Evolutionary conservation across 1,140 invertebrate genomes (phyloP).

Genomic region (Drosophila melanica): DNA sequence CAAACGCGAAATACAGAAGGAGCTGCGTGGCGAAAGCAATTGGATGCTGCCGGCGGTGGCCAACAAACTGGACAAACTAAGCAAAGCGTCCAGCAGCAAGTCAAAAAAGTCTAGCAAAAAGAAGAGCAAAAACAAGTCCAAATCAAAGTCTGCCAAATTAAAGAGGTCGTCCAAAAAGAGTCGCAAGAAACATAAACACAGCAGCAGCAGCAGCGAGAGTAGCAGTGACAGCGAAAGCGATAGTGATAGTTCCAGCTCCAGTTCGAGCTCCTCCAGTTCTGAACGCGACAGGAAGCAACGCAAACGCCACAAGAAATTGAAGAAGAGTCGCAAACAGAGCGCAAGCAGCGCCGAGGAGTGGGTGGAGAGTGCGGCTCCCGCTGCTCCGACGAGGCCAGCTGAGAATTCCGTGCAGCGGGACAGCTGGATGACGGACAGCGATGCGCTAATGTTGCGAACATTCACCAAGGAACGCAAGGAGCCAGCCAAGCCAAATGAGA

Average conservation of each 20-base stretch:
- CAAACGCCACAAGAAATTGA: conserved; percentile 5
- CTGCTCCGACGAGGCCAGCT: background rate
- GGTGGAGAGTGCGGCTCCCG: conserved; percentile 55
- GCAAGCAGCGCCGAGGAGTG: conserved; percentile 65
- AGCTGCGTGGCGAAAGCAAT: conserved; percentile 78
- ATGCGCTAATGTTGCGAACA: conserved; percentile 84
- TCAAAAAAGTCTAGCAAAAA: conserved; percentile 53
- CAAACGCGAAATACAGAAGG: conserved; percentile 69
- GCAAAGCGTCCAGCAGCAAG: conserved; percentile 29
- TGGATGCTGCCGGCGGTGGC: conserved; percentile 84
- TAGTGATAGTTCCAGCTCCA: conserved; percentile 20
- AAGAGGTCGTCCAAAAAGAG: conserved; percentile 62
- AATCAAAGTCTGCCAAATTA: conserved; percentile 47
- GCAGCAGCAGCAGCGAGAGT: conserved; percentile 28
- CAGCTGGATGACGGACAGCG: conserved; percentile 86
- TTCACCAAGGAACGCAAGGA: conserved; percentile 83
- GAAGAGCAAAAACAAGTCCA: conserved; percentile 69
- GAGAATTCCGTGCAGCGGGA: conserved; percentile 78
- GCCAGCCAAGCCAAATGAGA: conserved; percentile 82
- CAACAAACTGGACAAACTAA: conserved; percentile 64
- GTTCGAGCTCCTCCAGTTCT: conserved; percentile 12
- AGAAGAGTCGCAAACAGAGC: conserved; percentile 48
- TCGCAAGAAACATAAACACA: conserved; percentile 34
- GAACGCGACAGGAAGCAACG: conserved; percentile 1
- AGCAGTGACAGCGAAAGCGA: conserved; percentile 36